phyloP scores from a whole-genome alignment of 2,113 vertebrate genomes.

The Syngnathus floridae region DNA sequence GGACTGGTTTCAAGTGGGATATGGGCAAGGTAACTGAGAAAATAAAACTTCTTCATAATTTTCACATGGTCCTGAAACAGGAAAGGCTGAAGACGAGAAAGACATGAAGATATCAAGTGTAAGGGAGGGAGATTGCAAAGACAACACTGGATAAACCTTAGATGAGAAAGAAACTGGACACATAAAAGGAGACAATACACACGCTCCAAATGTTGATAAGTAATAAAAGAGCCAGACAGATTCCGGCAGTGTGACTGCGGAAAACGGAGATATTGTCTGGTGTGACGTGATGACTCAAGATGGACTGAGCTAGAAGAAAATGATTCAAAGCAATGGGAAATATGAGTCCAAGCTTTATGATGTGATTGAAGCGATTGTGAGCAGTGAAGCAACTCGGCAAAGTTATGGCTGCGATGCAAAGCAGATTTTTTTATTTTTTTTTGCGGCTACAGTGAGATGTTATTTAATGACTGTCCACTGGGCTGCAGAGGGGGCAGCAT shows the following conservation, averaged over 20 bases:
- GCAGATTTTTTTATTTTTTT: background rate
- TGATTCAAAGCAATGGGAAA: background rate
- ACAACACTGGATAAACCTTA: background rate
- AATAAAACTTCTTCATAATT: background rate
- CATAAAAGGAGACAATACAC: background rate
- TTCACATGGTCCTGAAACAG: background rate
- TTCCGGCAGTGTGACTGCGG: background rate
- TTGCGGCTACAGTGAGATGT: background rate
- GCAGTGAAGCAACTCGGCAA: background rate
- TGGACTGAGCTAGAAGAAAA: background rate
- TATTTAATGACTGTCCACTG: background rate
- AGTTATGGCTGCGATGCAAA: background rate
- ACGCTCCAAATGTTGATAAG: background rate
- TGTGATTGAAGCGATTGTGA: constrained; percentile 1
- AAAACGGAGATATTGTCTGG: background rate
- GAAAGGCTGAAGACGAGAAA: background rate
- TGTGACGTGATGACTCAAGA: background rate
- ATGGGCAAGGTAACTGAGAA: background rate
- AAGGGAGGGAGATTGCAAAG: background rate
- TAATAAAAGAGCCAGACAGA: background rate
- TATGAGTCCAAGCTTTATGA: background rate
- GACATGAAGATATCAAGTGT: too few species aligned
- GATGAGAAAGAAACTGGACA: background rate
- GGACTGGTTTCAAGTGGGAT: background rate
- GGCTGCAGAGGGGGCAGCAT: background rate